Conservation (phyloP, 2,113 vertebrate species). For the Cyprinodon tularosa region DNA sequence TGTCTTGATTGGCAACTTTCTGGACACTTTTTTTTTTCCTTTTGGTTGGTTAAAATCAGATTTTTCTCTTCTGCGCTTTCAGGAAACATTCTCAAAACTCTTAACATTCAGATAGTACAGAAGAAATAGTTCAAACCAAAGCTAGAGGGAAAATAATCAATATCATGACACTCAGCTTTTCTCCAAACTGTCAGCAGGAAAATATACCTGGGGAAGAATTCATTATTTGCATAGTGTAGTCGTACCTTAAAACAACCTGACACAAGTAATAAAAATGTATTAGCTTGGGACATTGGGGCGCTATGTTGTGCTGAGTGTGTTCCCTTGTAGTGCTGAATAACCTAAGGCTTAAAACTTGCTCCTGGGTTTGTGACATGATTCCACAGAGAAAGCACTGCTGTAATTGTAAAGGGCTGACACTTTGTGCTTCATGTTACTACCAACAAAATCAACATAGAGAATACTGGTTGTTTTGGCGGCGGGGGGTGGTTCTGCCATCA, state of each 20-base stretch:
- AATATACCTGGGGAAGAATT: slow-evolving; percentile 69
- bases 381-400: slow-evolving; percentile 53
- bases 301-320: slow-evolving; percentile 71
- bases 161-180: slow-evolving; percentile 71
- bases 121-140: slow-evolving; percentile 46
- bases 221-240: slow-evolving; percentile 75
- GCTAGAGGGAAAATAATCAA: slow-evolving; percentile 58
- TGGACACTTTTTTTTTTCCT: not conserved
- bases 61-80: slow-evolving; percentile 31
- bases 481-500: too few relatives aligned
- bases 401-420: slow-evolving; percentile 61
- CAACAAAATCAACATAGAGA: slow-evolving; percentile 26
- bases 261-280: slow-evolving; percentile 78
- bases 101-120: slow-evolving; percentile 32
- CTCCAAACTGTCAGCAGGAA: slow-evolving; percentile 73
- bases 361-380: slow-evolving; percentile 59
- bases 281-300: slow-evolving; percentile 61
- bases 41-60: slow-evolving; percentile 20
- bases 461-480: slow-evolving; percentile 30
- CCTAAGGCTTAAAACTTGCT: slow-evolving; percentile 61
- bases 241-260: slow-evolving; percentile 67
- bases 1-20: slow-evolving; percentile 9
- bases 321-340: slow-evolving; percentile 71
- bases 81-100: not conserved
- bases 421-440: slow-evolving; percentile 35